Evolutionary conservation across 2,113 vertebrate genomes (phyloP).

Genomic region (Misgurnus anguillicaudatus): DNA sequence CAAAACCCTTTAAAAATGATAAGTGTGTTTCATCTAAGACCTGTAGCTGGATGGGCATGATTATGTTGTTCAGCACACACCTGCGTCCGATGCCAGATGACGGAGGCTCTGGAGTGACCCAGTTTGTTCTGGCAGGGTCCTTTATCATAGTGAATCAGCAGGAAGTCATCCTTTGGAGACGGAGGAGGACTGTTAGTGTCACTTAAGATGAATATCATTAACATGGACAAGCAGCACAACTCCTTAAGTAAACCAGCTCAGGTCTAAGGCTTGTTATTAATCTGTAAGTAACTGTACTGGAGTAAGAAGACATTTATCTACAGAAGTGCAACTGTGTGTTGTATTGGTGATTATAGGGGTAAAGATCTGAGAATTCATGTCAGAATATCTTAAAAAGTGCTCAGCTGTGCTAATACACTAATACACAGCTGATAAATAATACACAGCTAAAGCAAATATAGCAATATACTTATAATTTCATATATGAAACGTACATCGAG

Average conservation of each 20-base stretch:
- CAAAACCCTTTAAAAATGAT: not conserved
- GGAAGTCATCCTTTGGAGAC: slow-evolving; percentile 80
- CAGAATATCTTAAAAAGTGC: not conserved
- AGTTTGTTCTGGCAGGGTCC: slow-evolving; percentile 88
- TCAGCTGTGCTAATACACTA: not conserved
- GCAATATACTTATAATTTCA: too few species aligned
- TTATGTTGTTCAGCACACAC: slow-evolving; percentile 58
- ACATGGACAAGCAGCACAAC: not conserved
- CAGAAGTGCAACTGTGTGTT: not conserved
- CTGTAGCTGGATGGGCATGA: not conserved
- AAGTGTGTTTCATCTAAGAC: not conserved
- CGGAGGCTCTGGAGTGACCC: slow-evolving; percentile 86
- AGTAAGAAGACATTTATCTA: not conserved
- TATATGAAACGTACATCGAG: slow-evolving; percentile 79
- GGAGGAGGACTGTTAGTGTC: not conserved
- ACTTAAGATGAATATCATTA: not conserved
- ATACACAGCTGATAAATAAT: too few species aligned
- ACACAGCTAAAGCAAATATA: too few species aligned
- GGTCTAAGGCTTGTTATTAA: not conserved
- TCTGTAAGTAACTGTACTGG: not conserved
- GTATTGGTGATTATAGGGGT: not conserved
- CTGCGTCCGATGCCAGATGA: slow-evolving; percentile 91
- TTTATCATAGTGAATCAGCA: slow-evolving; percentile 87
- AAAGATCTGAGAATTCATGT: not conserved
- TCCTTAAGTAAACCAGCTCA: not conserved